These are phyloP conservation scores for Pogona vitticeps DNA, from an alignment of 2,113 vertebrate genomes.

Conservation along the genomic window DNA sequence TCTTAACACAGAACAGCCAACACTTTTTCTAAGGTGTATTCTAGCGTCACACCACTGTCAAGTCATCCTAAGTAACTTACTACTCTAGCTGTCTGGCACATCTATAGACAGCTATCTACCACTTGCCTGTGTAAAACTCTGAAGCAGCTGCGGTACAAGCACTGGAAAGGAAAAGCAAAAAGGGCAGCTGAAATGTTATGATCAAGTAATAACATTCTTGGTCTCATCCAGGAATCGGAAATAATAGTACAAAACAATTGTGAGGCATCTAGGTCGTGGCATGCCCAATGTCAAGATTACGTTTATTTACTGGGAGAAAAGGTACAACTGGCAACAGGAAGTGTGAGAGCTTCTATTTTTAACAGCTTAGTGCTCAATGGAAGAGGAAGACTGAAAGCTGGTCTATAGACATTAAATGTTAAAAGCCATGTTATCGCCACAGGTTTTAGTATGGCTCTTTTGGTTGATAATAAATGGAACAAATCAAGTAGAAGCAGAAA, in stretches of 20 bases:
- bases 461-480: not conserved
- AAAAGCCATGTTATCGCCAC: not conserved
- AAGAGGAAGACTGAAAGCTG: not conserved
- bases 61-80: not conserved
- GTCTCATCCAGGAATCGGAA: not conserved
- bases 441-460: not conserved
- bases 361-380: not conserved
- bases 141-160: not conserved
- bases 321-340: not conserved
- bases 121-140: fast-evolving
- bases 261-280: fast-evolving
- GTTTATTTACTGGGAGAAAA: not conserved
- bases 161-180: not conserved
- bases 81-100: not conserved
- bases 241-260: not conserved
- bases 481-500: not conserved
- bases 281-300: fast-evolving
- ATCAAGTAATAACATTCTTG: no score
- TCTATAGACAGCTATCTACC: not conserved
- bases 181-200: not conserved
- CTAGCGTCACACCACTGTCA: not conserved
- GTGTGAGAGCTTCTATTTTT: not conserved
- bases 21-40: not conserved
- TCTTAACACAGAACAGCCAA: not conserved
- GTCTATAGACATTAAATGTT: not conserved